Conservation (phyloP, 1,140 invertebrate species). For the Mamestra configurata region DNA sequence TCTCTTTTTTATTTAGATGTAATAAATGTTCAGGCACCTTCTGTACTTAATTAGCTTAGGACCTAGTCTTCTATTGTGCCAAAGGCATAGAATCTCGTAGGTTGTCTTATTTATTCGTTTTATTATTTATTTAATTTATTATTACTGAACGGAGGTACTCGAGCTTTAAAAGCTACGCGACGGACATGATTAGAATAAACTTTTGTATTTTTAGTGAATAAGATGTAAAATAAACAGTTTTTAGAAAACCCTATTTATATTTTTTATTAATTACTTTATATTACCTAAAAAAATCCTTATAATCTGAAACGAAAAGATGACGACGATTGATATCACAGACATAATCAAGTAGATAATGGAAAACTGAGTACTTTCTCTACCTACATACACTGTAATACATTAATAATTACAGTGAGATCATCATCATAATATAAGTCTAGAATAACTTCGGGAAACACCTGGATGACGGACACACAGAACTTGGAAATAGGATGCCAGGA, state of each 20-base stretch:
- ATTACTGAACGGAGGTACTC: constrained; percentile 58
- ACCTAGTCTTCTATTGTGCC: constrained; percentile 80
- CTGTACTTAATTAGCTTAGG: constrained; percentile 46
- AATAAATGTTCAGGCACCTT: constrained; percentile 16
- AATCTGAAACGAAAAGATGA: too few relatives aligned
- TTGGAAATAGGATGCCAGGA: too few relatives aligned
- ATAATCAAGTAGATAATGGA: too few relatives aligned
- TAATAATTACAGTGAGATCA: too few relatives aligned
- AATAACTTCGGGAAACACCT: too few relatives aligned
- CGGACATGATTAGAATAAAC: constrained; percentile 63
- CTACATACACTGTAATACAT: too few relatives aligned
- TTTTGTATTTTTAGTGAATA: constrained; percentile 65
- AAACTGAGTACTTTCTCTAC: too few relatives aligned
- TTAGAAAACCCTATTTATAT: not conserved
- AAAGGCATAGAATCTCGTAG: constrained; percentile 83
- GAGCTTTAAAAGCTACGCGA: constrained; percentile 81
- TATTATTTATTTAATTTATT: constrained; percentile 63
- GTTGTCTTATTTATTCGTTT: constrained; percentile 63
- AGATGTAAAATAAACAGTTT: constrained; percentile 42
- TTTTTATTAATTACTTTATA: not conserved
- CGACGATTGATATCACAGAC: too few relatives aligned
- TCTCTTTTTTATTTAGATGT: constrained; percentile 62
- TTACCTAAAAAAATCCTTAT: too few relatives aligned
- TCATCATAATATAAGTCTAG: too few relatives aligned
- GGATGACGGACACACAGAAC: too few relatives aligned